Evolutionary conservation across 2,888 invertebrate species (phyloP), one percentile per base, ranked within the genome.

Genomic region (Brachyptera risi): DNA sequence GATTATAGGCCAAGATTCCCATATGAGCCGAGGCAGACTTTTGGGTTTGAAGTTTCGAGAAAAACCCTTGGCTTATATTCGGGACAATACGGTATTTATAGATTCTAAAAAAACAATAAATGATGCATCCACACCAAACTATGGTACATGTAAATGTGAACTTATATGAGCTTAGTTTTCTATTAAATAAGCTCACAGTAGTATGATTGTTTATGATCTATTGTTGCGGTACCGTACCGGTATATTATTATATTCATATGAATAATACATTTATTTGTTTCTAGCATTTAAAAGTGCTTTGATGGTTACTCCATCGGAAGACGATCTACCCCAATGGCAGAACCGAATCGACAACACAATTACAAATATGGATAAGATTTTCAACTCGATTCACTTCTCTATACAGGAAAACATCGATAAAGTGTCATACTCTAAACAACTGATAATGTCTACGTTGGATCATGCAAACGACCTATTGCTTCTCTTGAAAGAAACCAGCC

Each of bases 231-330:
- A n/a, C n/a, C n/a, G n/a, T n/a, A n/a, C n/a, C n/a, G n/a, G n/a
- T n/a, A n/a, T n/a, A n/a, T n/a, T n/a, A n/a, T n/a, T n/a, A n/a
- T n/a, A n/a, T n/a, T n/a, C n/a, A n/a, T 3, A 35, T 24, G 5
- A 58, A 26, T 50, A 17, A 50, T 49, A n/a, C n/a, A 17, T 1
- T 42, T n/a, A 9, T 26, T 58, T 24, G 24, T 2, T 58, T 54
- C 13, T 56, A 63, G 63, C 63, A 37, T 58, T 63, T 49, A 61
- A 49, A 38, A 61, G 17, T 21, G 58, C 62, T 3, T 47, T 62
- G 27, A 9, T 54, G 2, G 27, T 15, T 4, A 35, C 13, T 5
- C 26, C 58, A 23, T 21, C 44, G 19, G 58, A 58, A 15, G 57
- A 31, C 31, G 49, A 59, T 13, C 23, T 17, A 13, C 13, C 37